A percentile compares a stretch with the other conserved stretches of the same genome.
phyloP scores from a whole-genome alignment of 2,888 invertebrate genomes.

The Orthonevra nobilis region DNA sequence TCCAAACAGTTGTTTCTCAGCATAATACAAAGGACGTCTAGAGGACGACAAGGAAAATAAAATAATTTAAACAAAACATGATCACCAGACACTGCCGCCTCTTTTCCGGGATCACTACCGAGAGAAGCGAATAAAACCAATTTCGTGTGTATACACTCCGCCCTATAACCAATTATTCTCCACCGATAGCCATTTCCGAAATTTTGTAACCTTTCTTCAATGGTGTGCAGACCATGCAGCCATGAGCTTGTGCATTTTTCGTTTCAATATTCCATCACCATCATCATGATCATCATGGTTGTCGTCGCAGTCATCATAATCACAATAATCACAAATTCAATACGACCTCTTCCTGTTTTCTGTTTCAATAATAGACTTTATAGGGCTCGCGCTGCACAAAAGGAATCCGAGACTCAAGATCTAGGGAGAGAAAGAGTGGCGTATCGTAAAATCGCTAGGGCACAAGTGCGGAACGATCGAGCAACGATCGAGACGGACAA shows the following conservation, averaged over 20 bases:
- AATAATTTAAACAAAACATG: constrained; percentile 61
- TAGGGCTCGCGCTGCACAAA: constrained; percentile 50
- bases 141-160: constrained; percentile 5
- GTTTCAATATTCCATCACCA: constrained; percentile 52
- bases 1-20: no score
- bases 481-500: constrained; percentile 2
- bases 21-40: no score
- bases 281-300: constrained; percentile 27
- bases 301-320: constrained; percentile 39
- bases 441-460: constrained; percentile 19
- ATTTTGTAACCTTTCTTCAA: constrained; percentile 8
- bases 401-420: constrained; percentile 12
- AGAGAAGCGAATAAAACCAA: no score
- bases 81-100: constrained; percentile 19
- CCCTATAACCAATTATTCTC: constrained; percentile 49
- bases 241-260: constrained; percentile 15
- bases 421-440: constrained; percentile 5
- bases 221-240: background rate
- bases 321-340: constrained; percentile 66
- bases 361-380: constrained; percentile 65
- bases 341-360: constrained; percentile 70
- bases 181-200: constrained; percentile 30
- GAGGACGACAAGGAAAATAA: no score
- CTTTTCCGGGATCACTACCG: constrained; percentile 55
- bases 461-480: constrained; percentile 60